A percentile compares a stretch with the other conserved stretches of the same genome.
Evolutionary conservation across 2,797 vertebrate genomes (phyloP).

Genomic region (Hybognathus amarus): DNA sequence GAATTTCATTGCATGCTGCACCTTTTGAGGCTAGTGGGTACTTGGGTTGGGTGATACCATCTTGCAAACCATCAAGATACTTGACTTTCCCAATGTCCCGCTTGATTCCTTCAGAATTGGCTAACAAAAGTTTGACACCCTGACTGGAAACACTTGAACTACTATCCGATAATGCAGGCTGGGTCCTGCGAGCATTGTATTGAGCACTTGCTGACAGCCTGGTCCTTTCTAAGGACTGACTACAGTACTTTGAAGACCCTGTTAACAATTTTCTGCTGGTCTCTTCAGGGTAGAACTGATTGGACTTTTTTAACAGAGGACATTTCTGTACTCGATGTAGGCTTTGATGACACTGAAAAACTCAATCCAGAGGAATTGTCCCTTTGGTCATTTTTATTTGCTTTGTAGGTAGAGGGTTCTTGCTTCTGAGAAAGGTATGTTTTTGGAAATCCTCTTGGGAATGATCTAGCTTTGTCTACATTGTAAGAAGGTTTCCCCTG

Average conservation of each 20-base stretch:
- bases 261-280: conserved; percentile 19
- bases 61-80: conserved; percentile 3
- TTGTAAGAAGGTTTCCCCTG: conserved; percentile 45
- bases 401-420: conserved; percentile 31
- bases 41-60: conserved; percentile 23
- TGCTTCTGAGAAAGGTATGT: conserved; percentile 30
- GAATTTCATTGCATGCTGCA: conserved; percentile 7
- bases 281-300: conserved; percentile 34
- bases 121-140: neutral
- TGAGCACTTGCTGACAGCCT: conserved; percentile 55
- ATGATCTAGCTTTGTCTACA: conserved; percentile 60
- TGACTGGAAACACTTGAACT: neutral
- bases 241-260: conserved; percentile 53
- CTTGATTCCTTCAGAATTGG: neutral
- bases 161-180: neutral
- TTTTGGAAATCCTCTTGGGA: conserved; percentile 66
- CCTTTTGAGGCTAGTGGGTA: conserved; percentile 17
- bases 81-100: conserved; percentile 8
- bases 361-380: conserved; percentile 14
- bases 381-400: conserved; percentile 14
- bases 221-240: conserved; percentile 70
- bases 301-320: conserved; percentile 51
- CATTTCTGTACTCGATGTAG: conserved; percentile 40
- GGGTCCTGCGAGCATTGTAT: conserved; percentile 55
- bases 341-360: conserved; percentile 30